Conservation (phyloP, 1,140 invertebrate genomes). For the Delia radicum region DNA sequence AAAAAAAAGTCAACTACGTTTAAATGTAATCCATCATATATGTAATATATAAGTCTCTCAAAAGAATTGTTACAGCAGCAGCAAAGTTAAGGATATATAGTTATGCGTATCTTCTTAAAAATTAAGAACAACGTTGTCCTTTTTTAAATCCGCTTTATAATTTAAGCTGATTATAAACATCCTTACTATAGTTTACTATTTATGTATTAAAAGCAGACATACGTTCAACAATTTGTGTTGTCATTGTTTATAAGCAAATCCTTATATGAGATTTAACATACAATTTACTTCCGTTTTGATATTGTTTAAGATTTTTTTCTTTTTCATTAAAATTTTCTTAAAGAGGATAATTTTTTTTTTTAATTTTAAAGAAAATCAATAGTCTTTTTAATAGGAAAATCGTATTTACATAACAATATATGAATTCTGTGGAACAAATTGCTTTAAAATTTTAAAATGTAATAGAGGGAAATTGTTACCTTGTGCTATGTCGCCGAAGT, state of each 20-base stretch:
- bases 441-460: too few relatives aligned
- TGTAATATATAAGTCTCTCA: neutral
- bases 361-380: neutral
- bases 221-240: neutral
- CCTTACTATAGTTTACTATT: neutral
- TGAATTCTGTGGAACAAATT: too few relatives aligned
- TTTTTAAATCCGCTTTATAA: slow-evolving; percentile 21
- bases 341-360: neutral
- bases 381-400: neutral
- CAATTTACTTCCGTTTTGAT: neutral
- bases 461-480: too few relatives aligned
- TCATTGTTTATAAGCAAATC: neutral
- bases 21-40: neutral
- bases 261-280: slow-evolving; percentile 2
- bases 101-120: neutral
- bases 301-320: neutral
- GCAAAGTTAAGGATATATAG: neutral
- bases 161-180: slow-evolving; percentile 22
- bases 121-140: slow-evolving; percentile 3
- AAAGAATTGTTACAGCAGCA: neutral
- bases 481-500: too few relatives aligned
- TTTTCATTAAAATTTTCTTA: neutral
- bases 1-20: neutral
- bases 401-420: too few relatives aligned
- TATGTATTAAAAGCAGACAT: neutral